Percentiles rank a stretch among this genome's conserved stretches.
Evolutionary conservation across 1,140 invertebrate species (phyloP).

Genomic region (Lasioglossum albipes): DNA sequence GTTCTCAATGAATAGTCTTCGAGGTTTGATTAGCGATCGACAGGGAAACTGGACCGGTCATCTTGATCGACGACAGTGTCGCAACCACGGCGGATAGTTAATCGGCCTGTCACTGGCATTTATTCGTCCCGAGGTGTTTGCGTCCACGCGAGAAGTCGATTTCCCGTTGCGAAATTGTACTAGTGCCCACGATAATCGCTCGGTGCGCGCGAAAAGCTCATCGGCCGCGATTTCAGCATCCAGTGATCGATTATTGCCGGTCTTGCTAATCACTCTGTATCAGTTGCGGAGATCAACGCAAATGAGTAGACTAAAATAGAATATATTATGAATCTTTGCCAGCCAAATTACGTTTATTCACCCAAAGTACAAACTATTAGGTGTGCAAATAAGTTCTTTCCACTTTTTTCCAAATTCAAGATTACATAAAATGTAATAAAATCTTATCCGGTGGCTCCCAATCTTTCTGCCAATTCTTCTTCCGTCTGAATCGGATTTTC

Average conservation of each 20-base stretch:
- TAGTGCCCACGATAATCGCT: not conserved
- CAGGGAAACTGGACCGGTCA: not conserved
- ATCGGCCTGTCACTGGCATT: constrained; percentile 22
- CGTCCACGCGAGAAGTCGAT: constrained; percentile 26
- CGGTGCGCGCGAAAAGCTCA: not conserved
- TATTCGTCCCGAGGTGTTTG: not conserved
- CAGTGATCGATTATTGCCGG: not conserved
- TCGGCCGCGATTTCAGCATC: not conserved
- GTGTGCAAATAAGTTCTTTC: too few relatives aligned
- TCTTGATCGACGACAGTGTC: constrained; percentile 22
- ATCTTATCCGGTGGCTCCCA: too few relatives aligned
- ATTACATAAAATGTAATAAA: too few relatives aligned
- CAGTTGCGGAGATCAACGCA: too few relatives aligned
- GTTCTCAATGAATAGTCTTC: not conserved
- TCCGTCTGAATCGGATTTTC: too few relatives aligned
- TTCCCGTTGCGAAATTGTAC: constrained; percentile 39
- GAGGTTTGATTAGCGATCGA: not conserved
- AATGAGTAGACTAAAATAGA: too few relatives aligned
- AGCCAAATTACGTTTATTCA: too few relatives aligned
- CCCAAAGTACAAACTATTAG: too few relatives aligned
- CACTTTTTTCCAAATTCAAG: too few relatives aligned
- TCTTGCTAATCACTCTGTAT: too few relatives aligned
- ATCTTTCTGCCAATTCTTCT: too few relatives aligned
- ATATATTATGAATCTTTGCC: too few relatives aligned
- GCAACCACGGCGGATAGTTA: constrained; percentile 28